Conservation (phyloP, 2,113 vertebrate genomes). For the Prunella himalayana region DNA sequence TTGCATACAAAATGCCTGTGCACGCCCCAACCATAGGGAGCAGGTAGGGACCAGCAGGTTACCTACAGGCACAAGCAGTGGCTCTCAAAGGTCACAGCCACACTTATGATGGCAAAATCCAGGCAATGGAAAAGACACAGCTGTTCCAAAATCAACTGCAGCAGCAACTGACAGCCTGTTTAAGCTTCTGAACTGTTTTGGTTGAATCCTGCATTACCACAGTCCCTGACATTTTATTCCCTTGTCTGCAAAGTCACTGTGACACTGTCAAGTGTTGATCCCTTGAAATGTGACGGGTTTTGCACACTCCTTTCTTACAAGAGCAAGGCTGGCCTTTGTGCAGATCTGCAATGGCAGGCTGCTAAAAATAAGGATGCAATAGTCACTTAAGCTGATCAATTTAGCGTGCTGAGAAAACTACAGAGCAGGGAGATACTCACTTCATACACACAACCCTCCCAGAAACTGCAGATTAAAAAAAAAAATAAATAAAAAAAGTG, state of each 20-base stretch:
- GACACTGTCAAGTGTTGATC: not conserved
- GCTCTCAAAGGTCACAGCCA: not conserved
- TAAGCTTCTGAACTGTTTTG: not conserved
- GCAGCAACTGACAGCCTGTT: not conserved
- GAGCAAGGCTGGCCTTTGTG: slow-evolving; percentile 16
- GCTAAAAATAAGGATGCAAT: slow-evolving; percentile 26
- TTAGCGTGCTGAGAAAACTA: slow-evolving; percentile 8
- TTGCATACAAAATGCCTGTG: not conserved
- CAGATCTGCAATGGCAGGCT: not conserved
- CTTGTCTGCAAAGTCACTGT: not conserved
- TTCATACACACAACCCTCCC: not conserved
- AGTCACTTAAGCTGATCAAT: slow-evolving; percentile 8
- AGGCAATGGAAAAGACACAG: not conserved
- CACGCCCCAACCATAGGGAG: not conserved
- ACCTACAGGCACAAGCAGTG: not conserved
- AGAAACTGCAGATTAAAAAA: not conserved
- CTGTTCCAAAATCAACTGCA: not conserved
- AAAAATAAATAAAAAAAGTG: not conserved
- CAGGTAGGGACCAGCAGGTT: not conserved
- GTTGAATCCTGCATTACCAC: not conserved
- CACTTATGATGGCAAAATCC: not conserved
- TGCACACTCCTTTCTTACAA: not conserved
- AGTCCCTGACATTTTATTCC: not conserved
- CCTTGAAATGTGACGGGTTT: not conserved
- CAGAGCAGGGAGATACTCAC: not conserved